Evolutionary conservation across 2,888 invertebrate species (phyloP).

Genomic region (Lamellibrachia columna): DNA sequence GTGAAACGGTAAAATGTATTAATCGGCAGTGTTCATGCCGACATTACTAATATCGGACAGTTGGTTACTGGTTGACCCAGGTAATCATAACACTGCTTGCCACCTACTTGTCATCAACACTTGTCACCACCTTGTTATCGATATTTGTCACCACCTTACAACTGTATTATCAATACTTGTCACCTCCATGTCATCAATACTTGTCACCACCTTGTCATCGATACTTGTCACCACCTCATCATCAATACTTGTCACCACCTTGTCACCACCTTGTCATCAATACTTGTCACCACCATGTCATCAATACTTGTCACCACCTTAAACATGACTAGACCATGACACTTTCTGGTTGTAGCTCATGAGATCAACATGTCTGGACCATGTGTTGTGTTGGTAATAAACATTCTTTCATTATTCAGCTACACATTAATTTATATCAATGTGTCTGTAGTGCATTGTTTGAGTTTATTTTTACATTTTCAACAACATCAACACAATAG

Average conservation of each 20-base stretch:
- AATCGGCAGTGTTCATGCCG: neutral
- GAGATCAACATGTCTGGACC: neutral
- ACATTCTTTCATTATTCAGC: neutral
- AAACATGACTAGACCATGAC: neutral
- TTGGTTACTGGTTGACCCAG: no score
- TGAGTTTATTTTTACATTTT: neutral
- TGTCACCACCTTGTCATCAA: no score
- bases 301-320: neutral
- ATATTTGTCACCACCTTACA: neutral
- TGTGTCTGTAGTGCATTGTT: neutral
- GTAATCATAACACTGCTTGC: no score
- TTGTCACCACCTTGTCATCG: neutral
- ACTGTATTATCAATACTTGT: no score
- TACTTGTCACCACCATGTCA: neutral
- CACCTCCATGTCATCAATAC: neutral
- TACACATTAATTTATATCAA: neutral
- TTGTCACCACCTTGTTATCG: neutral
- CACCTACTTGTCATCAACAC: no score
- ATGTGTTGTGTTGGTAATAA: neutral
- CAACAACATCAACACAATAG: neutral
- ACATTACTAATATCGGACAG: no score
- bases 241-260: no score
- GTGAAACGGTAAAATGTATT: neutral
- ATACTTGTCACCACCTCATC: no score
- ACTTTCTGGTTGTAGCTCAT: neutral